A percentile compares a stretch with the other conserved stretches of the same genome.
Evolutionary conservation across 2,888 invertebrate genomes (phyloP).

Genomic region (Ligdia adustata): DNA sequence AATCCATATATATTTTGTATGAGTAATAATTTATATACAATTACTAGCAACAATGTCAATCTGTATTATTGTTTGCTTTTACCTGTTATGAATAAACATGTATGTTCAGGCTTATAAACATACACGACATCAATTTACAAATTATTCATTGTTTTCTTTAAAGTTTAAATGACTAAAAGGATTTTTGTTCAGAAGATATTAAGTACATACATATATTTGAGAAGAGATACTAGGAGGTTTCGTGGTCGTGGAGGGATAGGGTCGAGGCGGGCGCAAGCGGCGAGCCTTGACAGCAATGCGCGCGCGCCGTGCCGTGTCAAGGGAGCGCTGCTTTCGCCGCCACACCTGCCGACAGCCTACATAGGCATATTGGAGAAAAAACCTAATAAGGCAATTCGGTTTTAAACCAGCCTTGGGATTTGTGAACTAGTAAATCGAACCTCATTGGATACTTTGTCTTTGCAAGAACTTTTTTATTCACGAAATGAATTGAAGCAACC

Average conservation of each 20-base stretch:
- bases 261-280: constrained; percentile 56
- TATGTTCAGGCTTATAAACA: no score
- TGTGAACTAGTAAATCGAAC: constrained; percentile 12
- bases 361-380: constrained; percentile 48
- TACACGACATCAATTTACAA: no score
- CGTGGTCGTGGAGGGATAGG: constrained; percentile 22
- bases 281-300: constrained; percentile 82
- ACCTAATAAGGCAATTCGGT: constrained; percentile 45
- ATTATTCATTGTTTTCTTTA: no score
- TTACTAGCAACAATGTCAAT: no score
- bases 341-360: constrained; percentile 64
- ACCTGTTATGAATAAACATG: not conserved
- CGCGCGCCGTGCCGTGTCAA: constrained; percentile 82
- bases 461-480: not conserved
- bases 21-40: no score
- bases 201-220: no score
- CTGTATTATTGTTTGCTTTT: constrained; percentile 2
- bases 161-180: no score
- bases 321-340: constrained; percentile 83
- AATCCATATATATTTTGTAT: no score
- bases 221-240: no score
- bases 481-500: no score
- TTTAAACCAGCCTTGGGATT: constrained; percentile 20
- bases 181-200: no score
- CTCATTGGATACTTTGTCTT: constrained; percentile 6